Evolutionary conservation across 2,888 invertebrate species (phyloP), one percentile per base, ranked within the genome.

Genomic region (Tenthredo livida): DNA sequence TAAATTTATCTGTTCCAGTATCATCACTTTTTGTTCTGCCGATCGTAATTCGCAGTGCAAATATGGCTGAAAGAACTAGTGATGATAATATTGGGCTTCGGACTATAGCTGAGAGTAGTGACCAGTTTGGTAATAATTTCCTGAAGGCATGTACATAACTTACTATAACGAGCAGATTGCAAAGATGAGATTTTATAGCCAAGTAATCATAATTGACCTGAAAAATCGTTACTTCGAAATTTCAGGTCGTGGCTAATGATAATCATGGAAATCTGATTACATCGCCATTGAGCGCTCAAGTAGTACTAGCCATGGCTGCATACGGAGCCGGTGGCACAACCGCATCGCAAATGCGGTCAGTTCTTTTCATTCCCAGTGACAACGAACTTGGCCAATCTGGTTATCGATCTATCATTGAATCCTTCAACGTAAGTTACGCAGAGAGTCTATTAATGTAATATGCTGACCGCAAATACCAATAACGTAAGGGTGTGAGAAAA

Each of bases 221-320:
- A 2, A n/a, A n/a, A n/a, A 2, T n/a, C 33, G 5, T 33, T 37
- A 5, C n/a, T 37, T n/a, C 4, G 1, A 37, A 75, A 47, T 75
- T 25, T 29, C 25, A 75, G 75, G 47, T 75, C 21, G 47, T 47
- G 25, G 75, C 47, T 2, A 75, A 47, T 7, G 25, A 43, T 33
- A 75, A 75, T 75, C 29, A 21, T 75, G 75, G 75, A 5, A 92
- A 92, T 86, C 85, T 92, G 4, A 89, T 92, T 61, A 86, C 84
- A 10, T 93, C 93, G 40, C 92, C 94, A 0, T 84, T 93, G 37
- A 93, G 93, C 67, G 91, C 91, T 5, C 89, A 90, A 40, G 84
- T 91, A 84, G 92, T 91, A 40, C 88, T 93, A 25, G 89, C 92
- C n/a, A 90, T 94, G 92, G 90, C 89, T 9, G 86, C 90, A 37